A percentile compares a stretch with the other conserved stretches of the same genome.
These are phyloP conservation scores for Cherax quadricarinatus DNA, from an alignment of 1,140 invertebrate species.

Conservation along the genomic window DNA sequence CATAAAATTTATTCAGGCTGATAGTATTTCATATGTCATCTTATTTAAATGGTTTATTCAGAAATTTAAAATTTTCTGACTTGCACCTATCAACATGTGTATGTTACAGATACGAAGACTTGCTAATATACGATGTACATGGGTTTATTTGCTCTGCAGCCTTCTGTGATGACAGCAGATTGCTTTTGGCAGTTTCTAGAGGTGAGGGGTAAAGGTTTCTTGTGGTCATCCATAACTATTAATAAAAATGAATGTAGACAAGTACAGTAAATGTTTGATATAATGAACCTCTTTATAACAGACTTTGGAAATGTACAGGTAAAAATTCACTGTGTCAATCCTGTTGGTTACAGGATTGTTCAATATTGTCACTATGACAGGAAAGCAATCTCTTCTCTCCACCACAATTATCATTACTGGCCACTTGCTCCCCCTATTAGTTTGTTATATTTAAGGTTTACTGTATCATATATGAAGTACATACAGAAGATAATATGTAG, in stretches of 20 bases:
- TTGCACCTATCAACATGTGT: background rate
- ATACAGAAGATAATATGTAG: too few species aligned
- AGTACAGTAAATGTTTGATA: background rate
- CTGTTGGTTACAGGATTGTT: too few species aligned
- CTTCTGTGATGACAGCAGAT: constrained; percentile 5
- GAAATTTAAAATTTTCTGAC: background rate
- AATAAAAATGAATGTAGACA: background rate
- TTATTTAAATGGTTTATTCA: background rate
- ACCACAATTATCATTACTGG: too few species aligned
- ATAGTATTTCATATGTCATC: background rate
- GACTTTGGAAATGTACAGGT: too few species aligned
- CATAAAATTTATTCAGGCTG: too few species aligned
- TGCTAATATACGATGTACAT: constrained; percentile 51
- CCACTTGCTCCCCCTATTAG: too few species aligned
- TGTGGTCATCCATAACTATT: background rate
- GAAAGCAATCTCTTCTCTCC: too few species aligned
- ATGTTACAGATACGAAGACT: constrained; percentile 45
- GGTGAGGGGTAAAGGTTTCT: background rate
- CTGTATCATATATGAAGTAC: too few species aligned
- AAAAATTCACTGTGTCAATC: too few species aligned
- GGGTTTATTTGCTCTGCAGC: constrained; percentile 8
- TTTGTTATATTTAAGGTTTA: too few species aligned
- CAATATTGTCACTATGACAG: too few species aligned
- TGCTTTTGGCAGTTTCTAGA: constrained; percentile 33
- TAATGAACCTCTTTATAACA: too few species aligned